phyloP scores from a whole-genome alignment of 2,113 vertebrate species.

The Petroica traversi region DNA sequence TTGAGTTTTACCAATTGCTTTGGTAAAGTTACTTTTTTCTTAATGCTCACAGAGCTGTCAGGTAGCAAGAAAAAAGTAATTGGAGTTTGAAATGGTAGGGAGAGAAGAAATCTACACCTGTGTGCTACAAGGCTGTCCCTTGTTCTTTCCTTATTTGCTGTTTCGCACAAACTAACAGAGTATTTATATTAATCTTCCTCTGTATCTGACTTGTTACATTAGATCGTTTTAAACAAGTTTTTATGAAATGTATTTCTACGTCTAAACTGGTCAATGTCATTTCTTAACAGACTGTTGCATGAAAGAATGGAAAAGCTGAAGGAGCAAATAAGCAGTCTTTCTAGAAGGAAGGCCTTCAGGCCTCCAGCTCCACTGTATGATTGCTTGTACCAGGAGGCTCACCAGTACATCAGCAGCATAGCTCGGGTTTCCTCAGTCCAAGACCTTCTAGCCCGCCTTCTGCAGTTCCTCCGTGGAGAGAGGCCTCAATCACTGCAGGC shows the following conservation, averaged over 20 bases:
- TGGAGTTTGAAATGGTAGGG: not conserved
- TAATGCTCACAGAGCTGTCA: not conserved
- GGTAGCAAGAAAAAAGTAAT: not conserved
- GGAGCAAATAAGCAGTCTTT: conserved; percentile 80
- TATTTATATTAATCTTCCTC: not conserved
- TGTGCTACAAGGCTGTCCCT: not conserved
- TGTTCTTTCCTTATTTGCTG: not conserved
- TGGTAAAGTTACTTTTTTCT: not conserved
- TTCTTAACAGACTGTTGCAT: conserved; percentile 78
- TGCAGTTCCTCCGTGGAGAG: conserved; percentile 75
- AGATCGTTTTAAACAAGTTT: not conserved
- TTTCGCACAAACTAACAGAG: not conserved
- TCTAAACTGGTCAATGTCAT: not conserved
- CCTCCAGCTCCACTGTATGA: conserved; percentile 81
- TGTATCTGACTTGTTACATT: rapidly evolving
- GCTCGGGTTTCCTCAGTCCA: conserved; percentile 80
- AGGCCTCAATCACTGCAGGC: conserved; percentile 74
- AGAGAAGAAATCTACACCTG: not conserved
- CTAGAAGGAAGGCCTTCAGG: conserved; percentile 91
- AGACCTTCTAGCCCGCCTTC: conserved; percentile 83
- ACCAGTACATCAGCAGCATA: conserved; percentile 88
- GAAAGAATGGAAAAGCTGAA: conserved; percentile 87
- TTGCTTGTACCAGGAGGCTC: conserved; percentile 86
- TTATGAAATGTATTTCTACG: not conserved
- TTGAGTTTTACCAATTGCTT: not conserved